A percentile compares a stretch with the other conserved stretches of the same genome.
Conservation (phyloP, 1,140 invertebrate genomes). For the Spodoptera litura region DNA sequence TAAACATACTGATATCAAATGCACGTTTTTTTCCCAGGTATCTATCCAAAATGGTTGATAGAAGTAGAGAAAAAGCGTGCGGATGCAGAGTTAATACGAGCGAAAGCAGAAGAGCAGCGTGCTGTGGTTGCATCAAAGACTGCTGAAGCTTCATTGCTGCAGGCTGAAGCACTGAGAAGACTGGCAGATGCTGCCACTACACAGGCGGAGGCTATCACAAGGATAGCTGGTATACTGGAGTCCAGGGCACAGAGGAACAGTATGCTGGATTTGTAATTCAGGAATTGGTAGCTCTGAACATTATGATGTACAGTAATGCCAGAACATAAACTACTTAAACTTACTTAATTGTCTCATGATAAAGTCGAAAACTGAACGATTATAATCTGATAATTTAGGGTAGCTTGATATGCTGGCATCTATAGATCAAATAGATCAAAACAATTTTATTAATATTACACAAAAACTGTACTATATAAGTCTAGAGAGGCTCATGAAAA, state of each 20-base stretch:
- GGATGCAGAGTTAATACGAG: conserved; percentile 68
- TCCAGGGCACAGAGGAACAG: conserved; percentile 47
- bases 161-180: conserved; percentile 66
- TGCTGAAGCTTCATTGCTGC: conserved; percentile 64
- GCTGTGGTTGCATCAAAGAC: conserved; percentile 58
- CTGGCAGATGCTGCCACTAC: conserved; percentile 62
- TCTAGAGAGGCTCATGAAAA: no score
- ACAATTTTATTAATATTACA: no score
- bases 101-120: conserved; percentile 68
- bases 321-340: no score
- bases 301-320: no score
- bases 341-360: no score
- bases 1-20: no score
- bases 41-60: conserved; percentile 76
- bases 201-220: conserved; percentile 66
- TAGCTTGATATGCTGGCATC: no score
- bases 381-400: no score
- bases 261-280: conserved; percentile 55
- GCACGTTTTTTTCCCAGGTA: conserved; percentile 51
- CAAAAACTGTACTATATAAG: no score
- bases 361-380: no score
- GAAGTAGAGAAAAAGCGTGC: conserved; percentile 72
- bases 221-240: conserved; percentile 65
- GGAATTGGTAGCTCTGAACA: background rate
- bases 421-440: no score